Evolutionary conservation across 2,113 vertebrate species (phyloP).

Genomic region (Psophia crepitans): DNA sequence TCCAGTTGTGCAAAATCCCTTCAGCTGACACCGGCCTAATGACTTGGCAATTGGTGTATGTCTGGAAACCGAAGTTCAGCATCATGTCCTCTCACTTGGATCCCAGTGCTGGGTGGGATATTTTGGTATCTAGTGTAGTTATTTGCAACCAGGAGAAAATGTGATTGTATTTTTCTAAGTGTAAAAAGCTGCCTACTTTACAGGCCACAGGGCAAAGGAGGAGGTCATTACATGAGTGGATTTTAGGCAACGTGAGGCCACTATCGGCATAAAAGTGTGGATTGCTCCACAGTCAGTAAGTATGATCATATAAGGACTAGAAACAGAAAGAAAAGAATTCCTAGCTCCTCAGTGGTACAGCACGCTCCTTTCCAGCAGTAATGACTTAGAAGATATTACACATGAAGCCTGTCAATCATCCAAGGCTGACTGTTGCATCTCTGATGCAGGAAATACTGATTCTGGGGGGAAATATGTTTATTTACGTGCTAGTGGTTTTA

Average conservation of each 20-base stretch:
- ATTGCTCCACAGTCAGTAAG: neutral
- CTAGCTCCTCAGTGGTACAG: neutral
- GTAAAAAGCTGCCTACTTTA: neutral
- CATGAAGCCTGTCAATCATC: neutral
- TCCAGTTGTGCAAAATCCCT: neutral
- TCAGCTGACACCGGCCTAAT: neutral
- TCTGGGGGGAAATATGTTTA: neutral
- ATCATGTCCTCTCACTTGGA: neutral
- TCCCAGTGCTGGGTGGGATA: neutral
- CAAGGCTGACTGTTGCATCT: neutral
- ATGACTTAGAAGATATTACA: neutral
- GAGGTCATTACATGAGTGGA: accelerated
- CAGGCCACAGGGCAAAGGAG: neutral
- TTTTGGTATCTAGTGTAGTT: neutral
- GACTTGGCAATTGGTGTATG: neutral
- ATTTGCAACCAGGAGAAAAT: neutral
- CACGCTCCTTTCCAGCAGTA: accelerated
- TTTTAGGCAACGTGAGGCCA: neutral
- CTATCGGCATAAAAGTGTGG: neutral
- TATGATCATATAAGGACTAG: neutral
- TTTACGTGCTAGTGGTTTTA: neutral
- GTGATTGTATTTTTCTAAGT: neutral
- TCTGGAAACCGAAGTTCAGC: neutral
- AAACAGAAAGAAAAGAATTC: neutral
- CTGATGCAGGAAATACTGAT: neutral